Conservation (phyloP, 1,140 invertebrate species). For the Cyphomyrmex costatus region DNA sequence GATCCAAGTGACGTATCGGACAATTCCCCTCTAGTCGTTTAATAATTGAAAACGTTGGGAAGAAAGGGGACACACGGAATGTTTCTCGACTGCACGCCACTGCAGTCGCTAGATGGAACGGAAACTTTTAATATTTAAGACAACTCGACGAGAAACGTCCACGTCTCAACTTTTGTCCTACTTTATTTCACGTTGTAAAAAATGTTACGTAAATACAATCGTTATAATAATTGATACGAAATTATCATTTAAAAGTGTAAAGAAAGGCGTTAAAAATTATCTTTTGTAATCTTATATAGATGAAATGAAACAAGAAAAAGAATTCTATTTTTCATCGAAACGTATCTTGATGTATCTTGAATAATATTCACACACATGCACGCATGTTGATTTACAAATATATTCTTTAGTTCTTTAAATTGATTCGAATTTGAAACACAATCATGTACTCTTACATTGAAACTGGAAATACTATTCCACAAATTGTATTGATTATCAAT, state of each 20-base stretch:
- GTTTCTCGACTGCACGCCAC: conserved; percentile 40
- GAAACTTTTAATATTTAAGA: conserved; percentile 58
- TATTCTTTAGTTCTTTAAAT: too few relatives aligned
- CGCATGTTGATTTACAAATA: too few relatives aligned
- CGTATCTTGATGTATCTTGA: too few relatives aligned
- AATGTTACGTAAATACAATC: not conserved
- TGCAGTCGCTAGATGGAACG: conserved; percentile 34
- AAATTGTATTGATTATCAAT: too few relatives aligned
- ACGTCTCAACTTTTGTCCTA: conserved; percentile 3
- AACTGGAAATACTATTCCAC: too few relatives aligned
- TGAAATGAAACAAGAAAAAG: not conserved
- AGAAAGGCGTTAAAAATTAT: not conserved
- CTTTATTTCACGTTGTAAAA: not conserved
- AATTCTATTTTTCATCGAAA: too few relatives aligned
- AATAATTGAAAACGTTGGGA: conserved; percentile 62
- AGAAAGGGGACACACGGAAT: conserved; percentile 44
- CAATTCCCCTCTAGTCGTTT: conserved; percentile 47
- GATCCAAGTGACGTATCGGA: conserved; percentile 46
- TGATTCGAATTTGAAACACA: too few relatives aligned
- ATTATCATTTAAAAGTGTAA: not conserved
- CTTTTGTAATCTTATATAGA: not conserved
- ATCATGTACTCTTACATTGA: too few relatives aligned
- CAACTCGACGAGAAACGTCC: conserved; percentile 6
- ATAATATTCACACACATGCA: too few relatives aligned
- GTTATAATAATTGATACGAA: not conserved